phyloP scores from a whole-genome alignment of 2,888 invertebrate genomes.

The Epiblema foenella region DNA sequence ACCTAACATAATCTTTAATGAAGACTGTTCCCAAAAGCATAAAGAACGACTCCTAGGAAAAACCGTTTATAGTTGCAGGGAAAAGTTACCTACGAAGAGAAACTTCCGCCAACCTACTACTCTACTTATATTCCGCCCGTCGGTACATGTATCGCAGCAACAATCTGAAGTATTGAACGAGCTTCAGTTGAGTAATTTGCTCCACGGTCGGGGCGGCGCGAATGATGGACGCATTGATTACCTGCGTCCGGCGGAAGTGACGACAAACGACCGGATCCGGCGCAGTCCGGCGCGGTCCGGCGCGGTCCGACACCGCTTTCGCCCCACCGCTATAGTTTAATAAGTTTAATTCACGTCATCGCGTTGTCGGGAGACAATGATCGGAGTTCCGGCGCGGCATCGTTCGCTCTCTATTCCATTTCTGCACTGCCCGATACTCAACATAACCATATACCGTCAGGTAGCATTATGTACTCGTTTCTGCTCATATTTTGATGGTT shows the following conservation, averaged over 20 bases:
- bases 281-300: conserved; percentile 2
- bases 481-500: neutral
- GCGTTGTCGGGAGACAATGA: conserved; percentile 10
- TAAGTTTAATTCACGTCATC: conserved; percentile 12
- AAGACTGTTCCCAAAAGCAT: neutral
- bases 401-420: neutral
- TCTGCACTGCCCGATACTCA: neutral
- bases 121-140: neutral
- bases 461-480: neutral
- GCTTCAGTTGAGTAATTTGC: neutral
- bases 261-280: conserved; percentile 2
- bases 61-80: neutral
- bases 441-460: neutral
- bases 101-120: neutral
- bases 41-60: neutral
- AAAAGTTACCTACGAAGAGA: conserved; percentile 1
- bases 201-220: neutral
- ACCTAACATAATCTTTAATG: too few relatives aligned
- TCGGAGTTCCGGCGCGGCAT: neutral
- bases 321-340: conserved; percentile 14
- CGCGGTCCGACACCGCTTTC: neutral
- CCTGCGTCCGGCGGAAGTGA: conserved; percentile 36
- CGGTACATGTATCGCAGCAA: neutral
- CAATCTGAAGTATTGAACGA: neutral
- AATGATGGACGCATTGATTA: conserved; percentile 25